Base-by-base conservation (phyloP, 2,113 vertebrate species). In the Oceanites oceanicus region DNA sequence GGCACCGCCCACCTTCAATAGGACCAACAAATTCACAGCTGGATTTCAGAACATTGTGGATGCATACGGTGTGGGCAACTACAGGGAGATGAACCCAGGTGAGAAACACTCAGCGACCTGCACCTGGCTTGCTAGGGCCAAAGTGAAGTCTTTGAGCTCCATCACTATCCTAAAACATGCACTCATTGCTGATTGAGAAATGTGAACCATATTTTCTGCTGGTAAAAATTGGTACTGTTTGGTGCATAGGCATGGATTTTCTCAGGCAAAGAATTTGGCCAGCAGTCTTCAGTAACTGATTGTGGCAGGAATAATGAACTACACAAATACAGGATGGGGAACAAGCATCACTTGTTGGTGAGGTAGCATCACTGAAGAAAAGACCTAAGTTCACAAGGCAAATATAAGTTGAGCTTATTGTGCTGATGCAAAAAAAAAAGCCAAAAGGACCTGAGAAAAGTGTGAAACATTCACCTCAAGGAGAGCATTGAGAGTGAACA, bases 11-110 rank as follows among this genome's bases (percentile, higher is more conserved):
- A 99, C 99, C 26, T 99, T 98, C 97, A 99, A 99, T 95, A 99
- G 99, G 95, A 99, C 99, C 95, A 99, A 99, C 96, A 99, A 99
- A 83, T 99, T 99, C 97, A 99, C 99, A 19, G 98, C 98, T 20
- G 99, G 99, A 42, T 99, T 99, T 97, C 99, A 99, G 98, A 99
- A 99, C 94, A 99, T 99, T 0, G 99, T 99, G 5, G 99, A 99
- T 53, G 99, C 99, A 0, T 99, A 99, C 0, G 99, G 99, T 15
- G 99, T 99, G 4, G 99, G 99, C 71, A 99, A 97, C 75, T 99
- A 99, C 97, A 97, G 99, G 58, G 99, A 99, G 96, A 99, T 99
- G 62, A 99, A 99, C 94, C 99, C 99, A 98, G 99, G 99, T 99
- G 72, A 97, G 94, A 62, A 59, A 58, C 9, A 14, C 11, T 53